A percentile compares a stretch with the other conserved stretches of the same genome.
phyloP scores from a whole-genome alignment of 2,797 vertebrate species.

The Erethizon dorsatum region DNA sequence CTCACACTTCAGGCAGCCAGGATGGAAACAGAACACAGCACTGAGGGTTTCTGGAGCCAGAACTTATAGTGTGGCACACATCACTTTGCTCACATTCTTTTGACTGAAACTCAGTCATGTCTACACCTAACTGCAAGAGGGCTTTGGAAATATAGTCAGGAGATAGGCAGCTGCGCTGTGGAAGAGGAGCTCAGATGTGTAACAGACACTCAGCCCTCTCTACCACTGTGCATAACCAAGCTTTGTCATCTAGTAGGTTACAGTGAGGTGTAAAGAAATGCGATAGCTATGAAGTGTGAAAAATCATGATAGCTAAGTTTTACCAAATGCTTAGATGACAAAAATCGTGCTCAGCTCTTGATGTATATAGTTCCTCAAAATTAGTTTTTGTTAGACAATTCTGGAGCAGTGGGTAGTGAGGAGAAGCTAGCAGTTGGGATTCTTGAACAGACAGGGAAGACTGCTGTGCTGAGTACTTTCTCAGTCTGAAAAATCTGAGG shows the following conservation, averaged over 20 bases:
- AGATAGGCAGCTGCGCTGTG: not conserved
- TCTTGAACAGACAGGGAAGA: not conserved
- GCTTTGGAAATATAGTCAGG: not conserved
- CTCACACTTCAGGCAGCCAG: not conserved
- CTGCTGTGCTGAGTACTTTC: not conserved
- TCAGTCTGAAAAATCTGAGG: not conserved
- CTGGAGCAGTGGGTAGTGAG: not conserved
- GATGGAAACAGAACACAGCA: not conserved
- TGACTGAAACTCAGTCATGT: not conserved
- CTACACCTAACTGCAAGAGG: not conserved
- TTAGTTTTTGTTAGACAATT: not conserved
- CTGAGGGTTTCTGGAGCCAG: not conserved
- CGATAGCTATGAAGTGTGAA: not conserved
- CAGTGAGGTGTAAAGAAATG: not conserved
- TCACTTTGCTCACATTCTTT: not conserved
- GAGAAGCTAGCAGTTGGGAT: not conserved
- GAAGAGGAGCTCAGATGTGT: not conserved
- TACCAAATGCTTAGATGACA: not conserved
- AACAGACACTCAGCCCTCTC: rapidly evolving
- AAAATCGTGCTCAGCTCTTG: not conserved
- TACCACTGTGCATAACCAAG: not conserved
- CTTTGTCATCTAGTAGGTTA: not conserved
- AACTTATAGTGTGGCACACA: not conserved
- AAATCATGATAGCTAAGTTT: not conserved
- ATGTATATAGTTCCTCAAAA: not conserved